These are phyloP conservation scores for Strix aluco DNA, from an alignment of 2,113 vertebrate genomes.

Conservation along the genomic window DNA sequence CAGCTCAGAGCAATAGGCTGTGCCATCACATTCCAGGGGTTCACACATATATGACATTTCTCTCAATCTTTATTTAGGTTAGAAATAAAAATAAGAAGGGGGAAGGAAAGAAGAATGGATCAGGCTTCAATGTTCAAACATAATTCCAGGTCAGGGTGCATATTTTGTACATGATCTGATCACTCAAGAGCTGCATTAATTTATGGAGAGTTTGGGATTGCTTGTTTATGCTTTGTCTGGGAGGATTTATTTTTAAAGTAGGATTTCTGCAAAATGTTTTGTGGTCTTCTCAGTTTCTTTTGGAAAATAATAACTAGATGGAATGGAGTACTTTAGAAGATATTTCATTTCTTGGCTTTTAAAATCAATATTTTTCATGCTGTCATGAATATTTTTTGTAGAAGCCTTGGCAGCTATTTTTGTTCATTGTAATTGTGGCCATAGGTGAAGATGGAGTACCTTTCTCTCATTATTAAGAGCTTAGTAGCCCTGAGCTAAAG, in stretches of 20 bases:
- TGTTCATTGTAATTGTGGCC: constrained; percentile 63
- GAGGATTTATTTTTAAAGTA: constrained; percentile 9
- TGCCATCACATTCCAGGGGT: neutral
- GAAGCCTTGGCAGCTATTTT: constrained; percentile 67
- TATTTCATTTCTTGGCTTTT: constrained; percentile 74
- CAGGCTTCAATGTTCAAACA: neutral
- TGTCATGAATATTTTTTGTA: constrained; percentile 75
- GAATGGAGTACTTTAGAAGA: constrained; percentile 67
- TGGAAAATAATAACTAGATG: constrained; percentile 67
- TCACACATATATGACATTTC: neutral
- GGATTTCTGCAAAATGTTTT: constrained; percentile 39
- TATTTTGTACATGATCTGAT: neutral
- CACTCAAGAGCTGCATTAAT: neutral
- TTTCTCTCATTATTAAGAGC: constrained; percentile 80
- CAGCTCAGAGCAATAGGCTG: neutral
- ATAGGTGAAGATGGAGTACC: constrained; percentile 76
- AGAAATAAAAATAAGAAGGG: neutral
- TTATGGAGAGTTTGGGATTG: neutral
- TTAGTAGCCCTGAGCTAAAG: constrained; percentile 76
- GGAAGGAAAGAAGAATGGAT: neutral
- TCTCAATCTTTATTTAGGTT: neutral
- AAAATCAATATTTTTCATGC: constrained; percentile 78
- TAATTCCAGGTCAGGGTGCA: neutral
- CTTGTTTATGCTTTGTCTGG: neutral
- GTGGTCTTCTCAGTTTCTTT: constrained; percentile 54